Evolutionary conservation across 2,113 vertebrate genomes (phyloP), one percentile per base, ranked within the genome.

Genomic region (Thomomys bottae): DNA sequence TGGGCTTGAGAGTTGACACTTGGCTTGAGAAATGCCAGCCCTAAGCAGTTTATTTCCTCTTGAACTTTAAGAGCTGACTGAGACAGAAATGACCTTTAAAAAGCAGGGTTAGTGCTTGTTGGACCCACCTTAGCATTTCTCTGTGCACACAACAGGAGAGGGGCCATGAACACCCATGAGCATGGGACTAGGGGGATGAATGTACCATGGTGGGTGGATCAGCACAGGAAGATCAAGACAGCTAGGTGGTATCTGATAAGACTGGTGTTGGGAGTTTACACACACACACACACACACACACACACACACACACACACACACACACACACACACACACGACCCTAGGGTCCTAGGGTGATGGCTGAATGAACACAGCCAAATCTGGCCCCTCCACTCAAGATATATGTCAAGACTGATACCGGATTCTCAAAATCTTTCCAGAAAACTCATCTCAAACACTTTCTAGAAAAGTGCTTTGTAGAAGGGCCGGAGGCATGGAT

Each of bases 11-110:
- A 96, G 96, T 94, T 97, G 98, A 97, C 97, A 97, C 96, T 96
- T 94, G 97, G 96, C 97, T 98, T 97, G 97, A 98, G 96, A 98
- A 98, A 98, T 97, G 97, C 97, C 97, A 98, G 96, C 97, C 97
- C 96, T 84, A 90, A 97, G 97, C 96, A 97, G 97, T 97, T 98
- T 97, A 97, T 97, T 97, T 98, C 97, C 97, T 97, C 97, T 95
- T 97, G 97, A 98, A 98, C 98, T 98, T 97, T 97, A 97, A 97
- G 97, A 97, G 94, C 96, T 96, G 96, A 96, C 96, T 92, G 92
- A 97, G 97, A 98, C 97, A 98, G 96, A 94, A 95, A 15, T 97
- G 97, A 97, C 98, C 98, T 98, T 98, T 97, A 97, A 96, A 95
- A 97, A 96, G 97, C 96, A 96, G 91, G 97, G 97, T 96, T 96